Conservation (phyloP, 2,113 vertebrate species). For the Rhineura floridana region DNA sequence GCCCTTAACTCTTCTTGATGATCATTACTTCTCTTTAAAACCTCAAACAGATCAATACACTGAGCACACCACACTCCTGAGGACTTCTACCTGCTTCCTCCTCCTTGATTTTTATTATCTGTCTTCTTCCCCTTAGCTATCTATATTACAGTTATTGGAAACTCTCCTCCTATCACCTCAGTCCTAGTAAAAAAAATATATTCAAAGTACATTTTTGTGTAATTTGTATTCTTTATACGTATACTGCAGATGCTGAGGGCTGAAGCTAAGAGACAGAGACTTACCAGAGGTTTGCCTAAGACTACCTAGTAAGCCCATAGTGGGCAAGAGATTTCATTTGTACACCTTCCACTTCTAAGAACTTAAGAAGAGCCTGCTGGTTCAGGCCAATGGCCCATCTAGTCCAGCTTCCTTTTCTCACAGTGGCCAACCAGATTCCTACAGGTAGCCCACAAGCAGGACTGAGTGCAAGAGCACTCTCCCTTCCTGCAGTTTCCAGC, state of each 20-base stretch:
- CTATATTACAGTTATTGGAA: conserved; percentile 21
- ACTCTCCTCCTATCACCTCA: conserved; percentile 2
- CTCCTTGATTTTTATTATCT: background rate
- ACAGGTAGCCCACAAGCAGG: no score
- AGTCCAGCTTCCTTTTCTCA: no score
- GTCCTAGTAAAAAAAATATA: conserved; percentile 4
- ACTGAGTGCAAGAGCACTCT: no score
- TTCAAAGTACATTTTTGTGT: background rate
- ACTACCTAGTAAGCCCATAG: background rate
- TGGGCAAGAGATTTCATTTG: background rate
- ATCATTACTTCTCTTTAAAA: conserved; percentile 36
- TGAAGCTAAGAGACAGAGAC: background rate
- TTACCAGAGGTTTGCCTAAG: background rate
- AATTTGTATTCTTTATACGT: background rate
- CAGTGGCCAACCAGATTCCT: no score
- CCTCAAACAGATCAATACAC: conserved; percentile 15
- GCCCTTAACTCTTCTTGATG: conserved; percentile 24
- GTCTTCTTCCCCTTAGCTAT: conserved; percentile 34
- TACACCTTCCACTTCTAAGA: background rate
- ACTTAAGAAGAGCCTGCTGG: no score
- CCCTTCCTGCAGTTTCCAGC: no score
- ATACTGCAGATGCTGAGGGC: background rate
- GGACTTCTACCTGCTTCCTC: background rate
- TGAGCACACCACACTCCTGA: background rate
- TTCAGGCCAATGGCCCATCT: no score